A percentile compares a stretch with the other conserved stretches of the same genome.
Evolutionary conservation across 2,797 vertebrate species (phyloP).

Genomic region (Echeneis naucrates): DNA sequence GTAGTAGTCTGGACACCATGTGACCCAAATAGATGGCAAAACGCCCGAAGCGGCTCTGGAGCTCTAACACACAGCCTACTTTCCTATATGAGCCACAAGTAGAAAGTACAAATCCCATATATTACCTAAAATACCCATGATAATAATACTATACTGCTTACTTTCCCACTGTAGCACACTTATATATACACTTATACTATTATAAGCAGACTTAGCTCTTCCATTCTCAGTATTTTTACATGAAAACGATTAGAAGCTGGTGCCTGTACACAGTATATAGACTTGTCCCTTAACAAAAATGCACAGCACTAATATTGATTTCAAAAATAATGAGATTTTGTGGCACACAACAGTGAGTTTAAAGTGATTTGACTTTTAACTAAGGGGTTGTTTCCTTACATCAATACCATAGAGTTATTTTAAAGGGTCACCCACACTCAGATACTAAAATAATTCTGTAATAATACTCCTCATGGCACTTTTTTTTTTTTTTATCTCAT

Average conservation of each 20-base stretch:
- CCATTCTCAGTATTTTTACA: neutral
- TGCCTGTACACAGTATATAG: neutral
- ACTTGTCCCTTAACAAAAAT: neutral
- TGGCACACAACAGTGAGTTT: neutral
- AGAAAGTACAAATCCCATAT: constrained; percentile 42
- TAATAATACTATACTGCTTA: neutral
- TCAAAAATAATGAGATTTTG: neutral
- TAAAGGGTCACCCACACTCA: neutral
- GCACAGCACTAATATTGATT: neutral
- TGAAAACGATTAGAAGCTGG: neutral
- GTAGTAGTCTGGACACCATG: constrained; percentile 66
- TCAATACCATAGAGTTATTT: neutral
- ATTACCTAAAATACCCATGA: constrained; percentile 4
- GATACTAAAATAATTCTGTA: neutral
- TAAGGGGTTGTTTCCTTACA: neutral
- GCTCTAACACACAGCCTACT: constrained; percentile 46
- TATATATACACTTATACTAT: too few species aligned
- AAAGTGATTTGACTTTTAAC: neutral
- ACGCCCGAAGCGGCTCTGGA: constrained; percentile 54
- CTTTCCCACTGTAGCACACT: neutral
- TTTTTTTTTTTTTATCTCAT: constrained; percentile 15
- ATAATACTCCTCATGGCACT: neutral
- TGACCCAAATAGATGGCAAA: constrained; percentile 75
- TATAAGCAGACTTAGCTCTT: too few species aligned
- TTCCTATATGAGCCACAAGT: constrained; percentile 43